A percentile compares a stretch with the other conserved stretches of the same genome.
phyloP scores from a whole-genome alignment of 2,113 vertebrate genomes.

The Felis chaus region DNA sequence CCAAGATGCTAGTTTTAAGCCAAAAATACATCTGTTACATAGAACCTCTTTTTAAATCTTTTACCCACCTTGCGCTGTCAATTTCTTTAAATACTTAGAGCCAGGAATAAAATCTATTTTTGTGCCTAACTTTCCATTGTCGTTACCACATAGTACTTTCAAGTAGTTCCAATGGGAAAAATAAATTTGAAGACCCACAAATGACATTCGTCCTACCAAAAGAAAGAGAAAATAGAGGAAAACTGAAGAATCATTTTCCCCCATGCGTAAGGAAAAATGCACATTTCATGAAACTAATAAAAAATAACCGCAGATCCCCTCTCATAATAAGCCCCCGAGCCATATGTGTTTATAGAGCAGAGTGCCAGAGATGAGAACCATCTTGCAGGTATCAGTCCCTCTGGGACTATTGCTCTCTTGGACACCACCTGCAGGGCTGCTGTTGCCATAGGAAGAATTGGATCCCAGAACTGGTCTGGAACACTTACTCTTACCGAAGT shows the following conservation, averaged over 20 bases:
- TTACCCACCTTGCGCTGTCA: neutral
- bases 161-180: constrained; percentile 31
- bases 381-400: neutral
- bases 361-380: neutral
- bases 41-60: neutral
- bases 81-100: constrained; percentile 23
- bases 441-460: constrained; percentile 12
- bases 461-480: neutral
- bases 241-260: neutral
- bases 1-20: constrained; percentile 18
- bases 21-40: constrained; percentile 1
- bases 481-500: constrained; percentile 28
- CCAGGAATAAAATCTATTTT: constrained; percentile 21
- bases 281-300: constrained; percentile 13
- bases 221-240: neutral
- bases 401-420: neutral
- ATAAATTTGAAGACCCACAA: neutral
- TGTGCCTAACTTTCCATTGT: constrained; percentile 38
- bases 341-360: constrained; percentile 36
- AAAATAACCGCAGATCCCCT: neutral
- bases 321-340: neutral
- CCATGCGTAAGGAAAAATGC: neutral
- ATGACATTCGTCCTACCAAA: neutral
- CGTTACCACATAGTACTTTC: neutral
- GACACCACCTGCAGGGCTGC: neutral